Evolutionary conservation across 2,888 invertebrate species (phyloP), one percentile per base, ranked within the genome.

Genomic region (Pharmacophagus antenor): DNA sequence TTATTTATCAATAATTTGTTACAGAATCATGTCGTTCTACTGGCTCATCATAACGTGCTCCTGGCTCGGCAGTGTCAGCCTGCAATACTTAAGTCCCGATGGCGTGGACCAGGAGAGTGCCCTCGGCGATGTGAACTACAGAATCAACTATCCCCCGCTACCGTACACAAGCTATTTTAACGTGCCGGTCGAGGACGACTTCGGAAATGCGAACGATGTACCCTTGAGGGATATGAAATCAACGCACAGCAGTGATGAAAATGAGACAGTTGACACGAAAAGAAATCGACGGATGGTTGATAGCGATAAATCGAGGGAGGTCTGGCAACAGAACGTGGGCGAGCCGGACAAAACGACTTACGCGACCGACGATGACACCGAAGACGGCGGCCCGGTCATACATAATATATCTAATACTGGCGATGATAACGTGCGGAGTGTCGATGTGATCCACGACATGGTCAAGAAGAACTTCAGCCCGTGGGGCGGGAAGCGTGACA

Each of bases 391-490:
- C 0, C 75, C 77, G 37, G 31, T 77, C 1, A 62, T 76, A 17
- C 65, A 70, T 48, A 68, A 69, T 1, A 66, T 70, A 37, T 57
- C 68, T n/a, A 68, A 63, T 15, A 62, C 62, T 2, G 56, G 66
- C 0, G 72, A 77, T 8, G 77, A 77, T 0, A 84, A 84, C 47
- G 69, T 68, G 0, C 80, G 78, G 0, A 71, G 77, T 7, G 56
- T 54, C 6, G 42, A 44, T 21, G 25, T 70, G 6, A 47, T 70
- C 1, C 70, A 70, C 10, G 63, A 71, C 0, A 67, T 72, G 23
- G 81, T 81, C 1, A 89, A 88, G 66, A 80, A 73, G 61, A 86
- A 81, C 64, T 89, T 90, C 56, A 90, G 89, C 42, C 90, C 89
- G 0, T 90, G 89, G 90, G 89, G 90, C 1, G 90, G 90, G 0